Percentiles rank a stretch among this genome's conserved stretches.
Evolutionary conservation across 2,888 invertebrate species (phyloP).

Genomic region (Polyploca ridens): DNA sequence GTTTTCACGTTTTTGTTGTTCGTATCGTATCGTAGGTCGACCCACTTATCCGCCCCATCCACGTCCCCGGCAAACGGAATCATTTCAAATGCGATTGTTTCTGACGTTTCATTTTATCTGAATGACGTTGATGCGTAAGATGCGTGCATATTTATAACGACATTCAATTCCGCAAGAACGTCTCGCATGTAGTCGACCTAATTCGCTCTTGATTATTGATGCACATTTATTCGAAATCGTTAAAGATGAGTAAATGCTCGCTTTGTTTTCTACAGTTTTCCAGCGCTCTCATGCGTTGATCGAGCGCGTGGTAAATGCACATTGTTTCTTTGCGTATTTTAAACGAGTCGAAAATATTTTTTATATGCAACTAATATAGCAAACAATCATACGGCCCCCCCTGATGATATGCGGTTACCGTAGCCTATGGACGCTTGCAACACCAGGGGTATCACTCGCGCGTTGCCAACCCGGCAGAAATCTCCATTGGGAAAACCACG

Average conservation of each 20-base stretch:
- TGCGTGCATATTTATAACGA: conserved; percentile 30
- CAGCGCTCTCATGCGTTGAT: background rate
- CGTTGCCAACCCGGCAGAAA: too few species aligned
- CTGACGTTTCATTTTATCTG: conserved; percentile 35
- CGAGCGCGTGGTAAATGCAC: background rate
- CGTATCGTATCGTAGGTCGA: conserved; percentile 26
- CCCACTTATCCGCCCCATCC: conserved; percentile 34
- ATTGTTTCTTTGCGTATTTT: background rate
- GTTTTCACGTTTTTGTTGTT: conserved; percentile 44
- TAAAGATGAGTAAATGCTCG: background rate
- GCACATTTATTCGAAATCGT: background rate
- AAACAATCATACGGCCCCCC: too few species aligned
- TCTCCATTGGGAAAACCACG: too few species aligned
- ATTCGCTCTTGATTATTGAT: conserved; percentile 18
- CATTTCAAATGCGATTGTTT: conserved; percentile 41
- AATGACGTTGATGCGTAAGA: conserved; percentile 31
- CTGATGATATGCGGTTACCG: too few species aligned
- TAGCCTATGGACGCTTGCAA: too few species aligned
- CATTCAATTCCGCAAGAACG: conserved; percentile 19
- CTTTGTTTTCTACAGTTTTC: background rate
- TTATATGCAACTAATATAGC: too few species aligned
- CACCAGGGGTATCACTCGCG: too few species aligned
- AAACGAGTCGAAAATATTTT: background rate
- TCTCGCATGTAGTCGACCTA: conserved; percentile 19
- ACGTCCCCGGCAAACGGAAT: conserved; percentile 22